Evolutionary conservation across 2,888 invertebrate genomes (phyloP), one percentile per base, ranked within the genome.

Genomic region (Stomorhina lunata): DNA sequence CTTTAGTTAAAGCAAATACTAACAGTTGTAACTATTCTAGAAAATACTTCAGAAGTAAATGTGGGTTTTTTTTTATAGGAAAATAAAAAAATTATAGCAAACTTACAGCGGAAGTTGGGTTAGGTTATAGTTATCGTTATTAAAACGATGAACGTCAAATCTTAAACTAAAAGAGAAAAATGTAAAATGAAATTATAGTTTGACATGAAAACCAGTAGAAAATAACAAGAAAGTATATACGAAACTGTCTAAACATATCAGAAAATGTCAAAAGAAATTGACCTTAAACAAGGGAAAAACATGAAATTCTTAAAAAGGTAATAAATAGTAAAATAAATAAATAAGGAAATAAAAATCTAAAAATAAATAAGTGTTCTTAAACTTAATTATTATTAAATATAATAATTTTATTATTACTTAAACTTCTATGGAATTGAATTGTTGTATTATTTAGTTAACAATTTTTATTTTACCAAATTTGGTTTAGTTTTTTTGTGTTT

Each of bases 251-350:
- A 53, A 53, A 15, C 32, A 63, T 63, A 43, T 15, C 66, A 63
- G 57, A 40, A 82, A 65, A 82, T 75, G 73, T 78, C 57, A 77
- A 72, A 45, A 43, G 45, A 81, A 81, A 73, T 73, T 75, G 73
- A 82, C 78, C 78, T 59, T 27, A 37, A 63, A 48, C 20, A 63
- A 59, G n/a, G 10, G 5, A 50, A 32, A 32, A 57, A 40, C 17
- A 4, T 4, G n/a, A 50, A 9, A 40, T 17, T 20, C 59, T 27
- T 40, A 61, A 61, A 69, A 77, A 50, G 57, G 48, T 37, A 22
- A 59, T 29, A 48, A 75, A 32, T 15, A n/a, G n/a, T n/a, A n/a
- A n/a, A n/a, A n/a, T n/a, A n/a, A n/a, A n/a, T 34, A 32, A 17
- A 68, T 37, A 32, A 53, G 78, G 78, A 78, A 78, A 45, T 71